phyloP scores from a whole-genome alignment of 2,797 vertebrate genomes.

The Mico argentatus region DNA sequence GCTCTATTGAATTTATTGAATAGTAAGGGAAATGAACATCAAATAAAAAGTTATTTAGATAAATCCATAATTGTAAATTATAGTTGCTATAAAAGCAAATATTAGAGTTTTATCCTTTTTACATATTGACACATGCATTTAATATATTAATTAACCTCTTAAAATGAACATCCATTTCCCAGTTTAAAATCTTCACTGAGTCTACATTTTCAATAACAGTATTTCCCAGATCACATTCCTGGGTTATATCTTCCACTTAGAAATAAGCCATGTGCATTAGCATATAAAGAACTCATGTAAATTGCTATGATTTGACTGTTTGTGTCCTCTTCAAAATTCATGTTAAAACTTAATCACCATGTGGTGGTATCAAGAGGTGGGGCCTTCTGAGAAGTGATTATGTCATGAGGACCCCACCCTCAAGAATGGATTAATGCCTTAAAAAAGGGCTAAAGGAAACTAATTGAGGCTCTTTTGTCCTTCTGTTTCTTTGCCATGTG shows the following conservation, averaged over 20 bases:
- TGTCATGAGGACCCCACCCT: background rate
- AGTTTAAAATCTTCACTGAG: background rate
- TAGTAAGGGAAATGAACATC: background rate
- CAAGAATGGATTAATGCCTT: background rate
- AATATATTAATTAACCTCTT: background rate
- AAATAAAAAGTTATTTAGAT: background rate
- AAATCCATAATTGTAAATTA: background rate
- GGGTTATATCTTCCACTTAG: background rate
- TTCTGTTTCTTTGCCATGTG: background rate
- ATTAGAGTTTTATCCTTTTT: conserved; percentile 2
- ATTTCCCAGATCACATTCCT: background rate
- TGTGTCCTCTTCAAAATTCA: background rate
- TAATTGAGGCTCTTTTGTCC: background rate
- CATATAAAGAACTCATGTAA: background rate
- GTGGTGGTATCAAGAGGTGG: background rate
- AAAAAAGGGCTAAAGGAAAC: background rate
- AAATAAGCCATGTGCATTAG: background rate
- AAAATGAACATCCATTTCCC: background rate
- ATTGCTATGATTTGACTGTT: background rate
- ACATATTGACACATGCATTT: background rate
- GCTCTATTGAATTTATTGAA: background rate
- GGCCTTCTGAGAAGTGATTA: background rate
- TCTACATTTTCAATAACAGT: background rate
- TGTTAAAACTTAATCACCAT: background rate
- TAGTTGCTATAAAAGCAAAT: background rate